Conservation (phyloP, 2,888 invertebrate genomes). For the Tolmerus cingulatus region DNA sequence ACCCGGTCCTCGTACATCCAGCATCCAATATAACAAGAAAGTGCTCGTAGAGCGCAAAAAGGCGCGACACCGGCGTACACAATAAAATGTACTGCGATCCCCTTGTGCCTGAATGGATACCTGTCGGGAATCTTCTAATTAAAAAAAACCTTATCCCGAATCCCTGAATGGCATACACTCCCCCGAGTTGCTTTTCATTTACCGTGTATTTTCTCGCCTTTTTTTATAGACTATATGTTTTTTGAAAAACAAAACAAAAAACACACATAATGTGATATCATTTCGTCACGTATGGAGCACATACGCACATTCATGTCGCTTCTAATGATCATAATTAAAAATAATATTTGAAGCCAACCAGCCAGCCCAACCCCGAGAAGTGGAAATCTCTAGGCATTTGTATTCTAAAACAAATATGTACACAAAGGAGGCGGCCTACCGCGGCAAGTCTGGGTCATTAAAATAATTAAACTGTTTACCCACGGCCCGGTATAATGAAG, state of each 20-base stretch:
- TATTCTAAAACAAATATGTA: not conserved
- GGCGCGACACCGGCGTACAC: not conserved
- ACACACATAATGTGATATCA: not conserved
- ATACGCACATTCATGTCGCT: not conserved
- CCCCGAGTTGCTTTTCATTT: not conserved
- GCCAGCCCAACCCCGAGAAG: not conserved
- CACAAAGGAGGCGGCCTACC: not conserved
- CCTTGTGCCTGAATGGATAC: constrained; percentile 3
- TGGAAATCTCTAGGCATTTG: not conserved
- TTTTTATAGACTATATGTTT: not conserved
- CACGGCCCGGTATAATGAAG: not conserved
- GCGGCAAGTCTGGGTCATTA: not conserved
- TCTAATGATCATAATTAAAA: not conserved
- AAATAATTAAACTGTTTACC: not conserved
- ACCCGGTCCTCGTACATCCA: not conserved
- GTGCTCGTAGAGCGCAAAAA: not conserved
- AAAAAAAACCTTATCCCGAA: not conserved
- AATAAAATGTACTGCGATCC: not conserved
- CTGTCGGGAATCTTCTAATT: constrained; percentile 25
- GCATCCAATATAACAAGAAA: constrained; percentile 5
- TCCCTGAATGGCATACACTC: not conserved
- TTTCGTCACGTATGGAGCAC: not conserved
- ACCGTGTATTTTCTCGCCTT: not conserved
- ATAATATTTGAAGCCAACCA: not conserved
- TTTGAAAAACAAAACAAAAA: not conserved